Base-by-base conservation (phyloP, 2,888 invertebrate species). In the Himalopsyche japonica region DNA sequence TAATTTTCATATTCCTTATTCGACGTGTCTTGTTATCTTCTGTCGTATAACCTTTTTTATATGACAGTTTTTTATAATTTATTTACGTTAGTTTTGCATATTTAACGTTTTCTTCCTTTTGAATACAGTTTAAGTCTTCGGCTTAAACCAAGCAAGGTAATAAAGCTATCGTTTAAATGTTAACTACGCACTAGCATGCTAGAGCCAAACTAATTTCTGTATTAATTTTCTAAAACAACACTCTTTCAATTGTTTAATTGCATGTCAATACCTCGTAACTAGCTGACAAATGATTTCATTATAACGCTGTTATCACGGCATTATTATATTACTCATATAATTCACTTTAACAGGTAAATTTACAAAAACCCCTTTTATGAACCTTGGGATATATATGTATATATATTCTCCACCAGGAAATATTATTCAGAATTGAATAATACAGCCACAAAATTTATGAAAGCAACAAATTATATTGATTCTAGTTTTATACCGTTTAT, bases 251-350 rank as follows among this genome's bases (percentile, higher is more conserved):
- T 57, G 57, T 57, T 57, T 57, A 57, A 57, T 57, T 6, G 57
- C 57, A 57, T 57, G 57, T 24, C 57, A 57, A 57, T 57, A 57
- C 57, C 57, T 57, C 57, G 24, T 57, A 57, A 57, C 57, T 20
- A 57, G 57, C 83, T 83, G 83, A 83, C 83, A 83, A 83, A 83
- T 83, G 83, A 83, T 83, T 83, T 80, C 76, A 83, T 80, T 79
- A 83, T 80, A 83, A 80, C 80, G 76, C 76, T 83, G 76, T 83
- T 79, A 83, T 83, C 83, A 83, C 83, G 78, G 10, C 57, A 57
- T 20, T 57, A 57, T 57, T 57, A 20, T 57, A 57, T 57, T n/a
- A 57, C 24, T 57, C 20, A 20, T 20, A 57, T 57, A 20, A 57
- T 57, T 57, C 57, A 57, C 57, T 57, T 57, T 57, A 20, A 57